Base-by-base conservation (phyloP, 2,888 invertebrate genomes). In the Acronicta psi region DNA sequence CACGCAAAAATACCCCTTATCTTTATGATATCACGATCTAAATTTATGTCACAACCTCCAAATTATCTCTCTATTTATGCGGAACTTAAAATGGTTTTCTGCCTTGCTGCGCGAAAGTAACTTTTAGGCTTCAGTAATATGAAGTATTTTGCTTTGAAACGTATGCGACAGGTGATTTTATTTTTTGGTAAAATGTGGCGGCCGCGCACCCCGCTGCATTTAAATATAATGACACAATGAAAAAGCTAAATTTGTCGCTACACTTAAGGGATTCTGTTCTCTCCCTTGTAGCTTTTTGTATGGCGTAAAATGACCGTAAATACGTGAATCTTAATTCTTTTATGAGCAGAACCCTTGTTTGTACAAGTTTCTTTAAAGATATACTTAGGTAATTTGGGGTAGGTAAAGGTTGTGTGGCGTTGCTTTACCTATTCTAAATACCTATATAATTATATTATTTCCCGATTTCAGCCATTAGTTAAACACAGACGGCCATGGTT, bases 211-310 rank as follows among this genome's bases (percentile, higher is more conserved):
- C 81, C 61, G 78, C 82, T 86, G 85, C 83, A 86, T 91, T 91
- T 87, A 85, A 91, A 89, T 86, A 83, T 88, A 88, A 90, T 85
- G 85, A 82, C 79, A 82, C 83, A 85, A 84, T 85, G 83, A 85
- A 87, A 88, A 84, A 82, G 80, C 81, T 77, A 83, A 87, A 89
- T 89, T 90, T 87, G 86, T 87, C 82, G 80, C 71, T 65, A 70
- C 74, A 79, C 78, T 84, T 82, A 77, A 71, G 75, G 69, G 77
- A 73, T 78, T 81, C 61, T 69, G 67, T 68, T 75, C 69, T 69
- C 60, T 59, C 57, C 60, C 60, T 70, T 79, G 67, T 60, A 61
- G 67, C 71, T 80, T 83, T 82, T 77, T 60, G 71, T 71, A 64
- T 73, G 65, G 73, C 69, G 70, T 75, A 68, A 81, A 79, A 76